Base-by-base conservation (phyloP, 2,797 vertebrate species). In the Microcaecilia unicolor region DNA sequence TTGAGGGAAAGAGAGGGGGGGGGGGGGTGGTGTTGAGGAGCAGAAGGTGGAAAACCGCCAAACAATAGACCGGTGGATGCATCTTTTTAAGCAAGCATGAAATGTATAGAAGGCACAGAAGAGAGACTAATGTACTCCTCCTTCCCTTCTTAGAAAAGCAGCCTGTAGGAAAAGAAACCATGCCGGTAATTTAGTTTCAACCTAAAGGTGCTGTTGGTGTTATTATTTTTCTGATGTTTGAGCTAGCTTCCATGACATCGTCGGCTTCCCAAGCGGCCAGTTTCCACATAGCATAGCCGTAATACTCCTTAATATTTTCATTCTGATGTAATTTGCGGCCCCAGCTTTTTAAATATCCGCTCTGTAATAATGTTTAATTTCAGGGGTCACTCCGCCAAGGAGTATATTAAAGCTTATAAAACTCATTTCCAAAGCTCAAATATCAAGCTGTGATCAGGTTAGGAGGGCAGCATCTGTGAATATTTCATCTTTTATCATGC, bases 291-390 rank as follows among this genome's bases (percentile, higher is more conserved):
- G 91, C 89, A 89, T 74, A 93, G 89, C 86, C 82, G 70, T 93
- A 97, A 93, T 95, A 89, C 92, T 92, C 92, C 91, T 95, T 92
- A 95, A 97, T 97, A 97, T 97, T 97, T 98, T 97, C 92, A 97
- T 97, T 96, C 91, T 97, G 93, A 98, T 98, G 92, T 91, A 92
- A 98, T 98, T 98, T 98, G 91, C 69, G 77, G 92, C 85, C 89
- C 85, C 84, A 80, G 90, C 91, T 97, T 97, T 97, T 97, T 97
- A 97, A 98, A 98, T 98, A 98, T 97, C 95, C 88, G 89, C 91
- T 94, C 90, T 94, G 93, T 98, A 98, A 98, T 97, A 97, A 98
- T 98, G 95, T 98, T 97, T 97, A 97, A 97, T 98, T 98, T 98
- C 93, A 95, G 92, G 91, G 93, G 93, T 98, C 93, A 98, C 90